A percentile compares a stretch with the other conserved stretches of the same genome.
Evolutionary conservation across 2,113 vertebrate species (phyloP).

Genomic region (Callochromis pleurospilus): DNA sequence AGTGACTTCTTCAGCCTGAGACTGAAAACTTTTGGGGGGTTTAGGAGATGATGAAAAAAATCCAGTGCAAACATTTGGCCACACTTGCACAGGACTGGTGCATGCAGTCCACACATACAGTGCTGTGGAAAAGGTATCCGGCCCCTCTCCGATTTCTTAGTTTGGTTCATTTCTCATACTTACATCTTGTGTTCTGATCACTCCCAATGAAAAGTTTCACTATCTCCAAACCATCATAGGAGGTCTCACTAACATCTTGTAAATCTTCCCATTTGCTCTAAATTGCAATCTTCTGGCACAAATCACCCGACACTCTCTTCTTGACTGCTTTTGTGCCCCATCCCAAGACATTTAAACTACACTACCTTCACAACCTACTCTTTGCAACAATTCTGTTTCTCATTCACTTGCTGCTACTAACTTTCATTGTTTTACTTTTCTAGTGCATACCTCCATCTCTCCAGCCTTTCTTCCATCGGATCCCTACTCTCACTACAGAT

Average conservation of each 20-base stretch:
- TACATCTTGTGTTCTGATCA: neutral
- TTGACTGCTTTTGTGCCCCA: neutral
- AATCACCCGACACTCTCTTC: neutral
- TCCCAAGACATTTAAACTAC: neutral
- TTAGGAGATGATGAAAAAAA: neutral
- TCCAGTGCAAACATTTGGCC: neutral
- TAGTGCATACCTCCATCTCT: neutral
- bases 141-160: neutral
- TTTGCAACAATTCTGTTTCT: neutral
- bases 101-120: neutral
- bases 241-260: neutral
- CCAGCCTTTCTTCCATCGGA: neutral
- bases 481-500: neutral
- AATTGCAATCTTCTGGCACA: neutral
- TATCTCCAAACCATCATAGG: neutral
- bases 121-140: neutral
- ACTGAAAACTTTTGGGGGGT: neutral
- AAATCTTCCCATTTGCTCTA: neutral
- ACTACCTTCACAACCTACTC: neutral
- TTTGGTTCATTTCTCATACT: neutral
- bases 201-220: neutral
- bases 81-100: neutral
- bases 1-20: neutral
- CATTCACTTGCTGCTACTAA: neutral
- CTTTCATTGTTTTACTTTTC: neutral